Percentiles rank a stretch among this genome's conserved stretches.
phyloP scores from a whole-genome alignment of 1,140 invertebrate genomes.

The Pseudomyrmex concolor region DNA sequence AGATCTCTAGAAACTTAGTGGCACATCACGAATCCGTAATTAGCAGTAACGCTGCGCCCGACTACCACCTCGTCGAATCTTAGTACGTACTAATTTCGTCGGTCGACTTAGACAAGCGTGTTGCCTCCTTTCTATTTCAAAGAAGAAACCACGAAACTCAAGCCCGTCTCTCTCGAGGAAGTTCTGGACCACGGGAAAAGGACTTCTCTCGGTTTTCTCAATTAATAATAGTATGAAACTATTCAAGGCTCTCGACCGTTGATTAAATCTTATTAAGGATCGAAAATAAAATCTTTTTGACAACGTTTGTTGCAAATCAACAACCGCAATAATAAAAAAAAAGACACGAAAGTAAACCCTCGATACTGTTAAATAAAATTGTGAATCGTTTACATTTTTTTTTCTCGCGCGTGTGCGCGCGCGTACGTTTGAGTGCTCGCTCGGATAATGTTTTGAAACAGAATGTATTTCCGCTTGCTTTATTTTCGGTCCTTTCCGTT shows the following conservation, averaged over 20 bases:
- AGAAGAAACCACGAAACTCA: constrained; percentile 65
- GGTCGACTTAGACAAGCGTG: constrained; percentile 15
- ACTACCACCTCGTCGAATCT: constrained; percentile 49
- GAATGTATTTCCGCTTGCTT: constrained; percentile 42
- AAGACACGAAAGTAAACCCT: background rate
- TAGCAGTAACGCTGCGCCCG: constrained; percentile 64
- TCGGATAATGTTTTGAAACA: constrained; percentile 46
- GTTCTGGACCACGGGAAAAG: constrained; percentile 31
- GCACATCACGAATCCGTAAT: constrained; percentile 69
- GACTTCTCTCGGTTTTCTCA: constrained; percentile 58
- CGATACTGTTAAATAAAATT: constrained; percentile 11
- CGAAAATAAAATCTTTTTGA: background rate
- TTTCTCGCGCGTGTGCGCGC: constrained; percentile 2
- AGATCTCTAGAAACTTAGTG: constrained; percentile 61
- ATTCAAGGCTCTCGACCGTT: background rate
- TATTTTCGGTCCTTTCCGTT: constrained; percentile 32
- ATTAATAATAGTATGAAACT: constrained; percentile 46
- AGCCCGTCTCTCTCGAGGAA: constrained; percentile 49
- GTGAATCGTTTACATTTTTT: constrained; percentile 27
- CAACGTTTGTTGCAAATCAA: too few relatives aligned
- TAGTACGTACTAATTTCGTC: constrained; percentile 47
- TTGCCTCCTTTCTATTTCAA: constrained; percentile 39
- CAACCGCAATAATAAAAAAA: too few relatives aligned
- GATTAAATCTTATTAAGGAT: too few relatives aligned
- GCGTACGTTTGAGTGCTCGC: constrained; percentile 21